Evolutionary conservation across 2,113 vertebrate genomes (phyloP).

Genomic region (Serilophus lunatus): DNA sequence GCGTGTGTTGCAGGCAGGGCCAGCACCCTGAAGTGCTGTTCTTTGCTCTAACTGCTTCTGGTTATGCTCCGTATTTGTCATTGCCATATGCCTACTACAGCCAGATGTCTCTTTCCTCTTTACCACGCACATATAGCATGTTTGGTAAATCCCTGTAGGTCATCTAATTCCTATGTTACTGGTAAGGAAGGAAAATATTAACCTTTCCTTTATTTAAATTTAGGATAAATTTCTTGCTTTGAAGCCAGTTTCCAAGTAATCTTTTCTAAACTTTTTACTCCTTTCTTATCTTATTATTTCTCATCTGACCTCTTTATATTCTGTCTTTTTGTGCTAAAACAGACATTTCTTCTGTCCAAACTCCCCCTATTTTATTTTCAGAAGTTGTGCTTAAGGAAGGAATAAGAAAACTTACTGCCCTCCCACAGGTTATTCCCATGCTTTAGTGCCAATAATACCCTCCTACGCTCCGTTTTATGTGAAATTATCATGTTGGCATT

Average conservation of each 20-base stretch:
- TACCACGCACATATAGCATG: not conserved
- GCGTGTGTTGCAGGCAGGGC: not conserved
- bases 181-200: not conserved
- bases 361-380: not conserved
- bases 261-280: not conserved
- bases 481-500: conserved; percentile 26
- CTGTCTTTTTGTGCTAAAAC: not conserved
- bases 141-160: not conserved
- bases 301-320: not conserved
- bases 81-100: fast-evolving
- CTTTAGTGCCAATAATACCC: conserved; percentile 38
- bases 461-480: conserved; percentile 42
- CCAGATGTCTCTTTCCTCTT: not conserved
- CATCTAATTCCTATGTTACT: not conserved
- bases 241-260: not conserved
- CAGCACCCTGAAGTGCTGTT: not conserved
- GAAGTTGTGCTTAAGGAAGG: not conserved
- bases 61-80: not conserved
- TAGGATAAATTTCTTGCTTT: not conserved
- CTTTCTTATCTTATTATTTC: not conserved
- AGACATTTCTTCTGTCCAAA: not conserved
- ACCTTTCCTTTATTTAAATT: not conserved
- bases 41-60: not conserved
- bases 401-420: not conserved
- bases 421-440: conserved; percentile 59